Percentiles rank a stretch among this genome's conserved stretches.
Conservation (phyloP, 2,888 invertebrate species). For the Brenthis hecate region DNA sequence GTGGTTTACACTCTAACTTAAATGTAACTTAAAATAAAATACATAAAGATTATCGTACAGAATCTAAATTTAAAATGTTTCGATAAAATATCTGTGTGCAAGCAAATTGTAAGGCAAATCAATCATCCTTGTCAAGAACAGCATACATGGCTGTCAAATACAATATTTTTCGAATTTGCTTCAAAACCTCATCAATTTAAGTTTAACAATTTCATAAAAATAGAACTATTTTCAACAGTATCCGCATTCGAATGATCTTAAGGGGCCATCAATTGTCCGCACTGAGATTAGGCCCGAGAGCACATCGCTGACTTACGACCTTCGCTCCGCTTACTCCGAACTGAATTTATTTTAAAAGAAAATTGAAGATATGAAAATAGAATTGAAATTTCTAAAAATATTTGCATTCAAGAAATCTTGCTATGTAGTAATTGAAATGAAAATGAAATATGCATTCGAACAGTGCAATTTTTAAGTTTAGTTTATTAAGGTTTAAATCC, state of each 20-base stretch:
- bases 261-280: conserved; percentile 21
- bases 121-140: conserved; percentile 15
- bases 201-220: conserved; percentile 5
- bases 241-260: conserved; percentile 10
- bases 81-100: conserved; percentile 4
- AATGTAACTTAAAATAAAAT: background rate
- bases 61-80: background rate
- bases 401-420: conserved; percentile 6
- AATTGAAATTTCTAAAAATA: conserved; percentile 7
- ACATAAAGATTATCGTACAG: background rate
- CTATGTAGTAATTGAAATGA: background rate
- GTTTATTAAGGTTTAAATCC: background rate
- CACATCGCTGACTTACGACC: conserved; percentile 24
- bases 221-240: conserved; percentile 6
- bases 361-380: conserved; percentile 23
- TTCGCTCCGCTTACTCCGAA: conserved; percentile 12
- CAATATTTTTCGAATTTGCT: conserved; percentile 17
- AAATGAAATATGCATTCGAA: background rate
- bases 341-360: conserved; percentile 11
- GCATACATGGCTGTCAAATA: conserved; percentile 21
- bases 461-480: too few relatives aligned
- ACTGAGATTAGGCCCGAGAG: conserved; percentile 21
- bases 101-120: conserved; percentile 12
- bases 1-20: too few relatives aligned
- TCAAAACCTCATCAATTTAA: conserved; percentile 6